These are phyloP conservation scores for Conistra vaccinii DNA, from an alignment of 2,888 invertebrate genomes.

Conservation along the genomic window DNA sequence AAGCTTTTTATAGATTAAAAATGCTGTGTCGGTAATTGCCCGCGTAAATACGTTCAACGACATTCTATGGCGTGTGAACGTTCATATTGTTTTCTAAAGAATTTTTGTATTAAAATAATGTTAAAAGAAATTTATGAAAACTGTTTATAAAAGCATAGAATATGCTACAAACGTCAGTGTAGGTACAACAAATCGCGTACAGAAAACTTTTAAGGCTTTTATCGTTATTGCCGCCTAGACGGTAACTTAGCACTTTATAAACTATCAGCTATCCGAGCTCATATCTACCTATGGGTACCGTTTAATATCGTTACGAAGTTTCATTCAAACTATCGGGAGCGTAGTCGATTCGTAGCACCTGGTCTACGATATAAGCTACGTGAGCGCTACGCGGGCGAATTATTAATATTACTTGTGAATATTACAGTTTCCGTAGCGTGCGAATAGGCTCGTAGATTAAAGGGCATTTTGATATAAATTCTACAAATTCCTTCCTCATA, in stretches of 20 bases:
- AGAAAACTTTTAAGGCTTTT: slow-evolving; percentile 42
- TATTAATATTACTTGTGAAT: slow-evolving; percentile 66
- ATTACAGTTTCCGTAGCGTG: slow-evolving; percentile 57
- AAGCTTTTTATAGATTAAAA: slow-evolving; percentile 66
- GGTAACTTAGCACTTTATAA: slow-evolving; percentile 56
- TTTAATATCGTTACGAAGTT: slow-evolving; percentile 68
- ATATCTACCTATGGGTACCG: slow-evolving; percentile 37
- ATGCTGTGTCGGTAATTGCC: slow-evolving; percentile 58
- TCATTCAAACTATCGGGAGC: slow-evolving; percentile 72
- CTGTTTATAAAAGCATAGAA: neutral
- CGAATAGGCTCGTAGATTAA: slow-evolving; percentile 45
- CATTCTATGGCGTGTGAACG: slow-evolving; percentile 46
- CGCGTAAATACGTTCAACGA: slow-evolving; percentile 60
- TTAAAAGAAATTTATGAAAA: neutral
- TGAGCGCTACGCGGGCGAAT: slow-evolving; percentile 64
- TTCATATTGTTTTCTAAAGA: slow-evolving; percentile 23
- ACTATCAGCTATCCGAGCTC: slow-evolving; percentile 39
- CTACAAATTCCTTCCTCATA: slow-evolving; percentile 2
- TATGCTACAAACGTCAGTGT: slow-evolving; percentile 1
- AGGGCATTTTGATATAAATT: slow-evolving; percentile 31
- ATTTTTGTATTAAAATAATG: neutral
- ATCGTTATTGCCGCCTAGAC: slow-evolving; percentile 27
- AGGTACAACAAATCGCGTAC: slow-evolving; percentile 26
- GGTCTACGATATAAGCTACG: slow-evolving; percentile 73
- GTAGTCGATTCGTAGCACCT: slow-evolving; percentile 76